Base-by-base conservation (phyloP, 2,113 vertebrate species). In the western clawed frog (Xenopus tropicalis) region DNA sequence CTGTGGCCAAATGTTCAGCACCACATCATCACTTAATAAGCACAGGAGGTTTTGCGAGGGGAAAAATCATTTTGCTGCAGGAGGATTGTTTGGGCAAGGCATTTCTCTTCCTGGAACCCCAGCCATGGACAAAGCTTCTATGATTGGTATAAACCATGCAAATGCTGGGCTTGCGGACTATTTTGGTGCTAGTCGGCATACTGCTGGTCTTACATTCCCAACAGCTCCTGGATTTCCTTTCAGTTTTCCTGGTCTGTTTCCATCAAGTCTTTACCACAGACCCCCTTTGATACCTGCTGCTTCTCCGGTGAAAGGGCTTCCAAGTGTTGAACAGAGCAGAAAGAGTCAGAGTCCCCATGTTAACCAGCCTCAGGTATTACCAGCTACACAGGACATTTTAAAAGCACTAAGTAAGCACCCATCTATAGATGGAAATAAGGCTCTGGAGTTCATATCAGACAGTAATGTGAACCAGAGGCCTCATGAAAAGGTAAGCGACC, bases 1-100 rank as follows among this genome's bases (percentile, higher is more conserved):
- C 93, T 99, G 97, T 81, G 95, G 96, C 83, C 97, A 99, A 91
- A 97, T 98, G 94, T 99, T 99, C 93, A 98, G 96, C 92, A 98
- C 97, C 90, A 98, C 96, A 79, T 98, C 97, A 80, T 98, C 97
- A 81, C 94, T 99, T 87, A 98, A 98, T 93, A 99, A 99, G 89
- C 97, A 99, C 86, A 95, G 96, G 83, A 94, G 97, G 85, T 99
- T 99, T 94, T 99, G 97, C 87, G 96, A 98, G 88, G 97, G 97
- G 82, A 98, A 98, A 88, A 97, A 97, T 87, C 96, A 98, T 93
- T 98, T 99, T 91, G 91, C 96, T 72, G 92, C 96, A 84, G 96
- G 96, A 88, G 97, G 96, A 82, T 89, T 99, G 84, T 99, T 99
- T 93, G 96, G 94, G 83, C 94, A 95, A 88, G 93, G 95, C 85